Conservation (phyloP, 2,888 invertebrate genomes). For the Nymphalis urticae region DNA sequence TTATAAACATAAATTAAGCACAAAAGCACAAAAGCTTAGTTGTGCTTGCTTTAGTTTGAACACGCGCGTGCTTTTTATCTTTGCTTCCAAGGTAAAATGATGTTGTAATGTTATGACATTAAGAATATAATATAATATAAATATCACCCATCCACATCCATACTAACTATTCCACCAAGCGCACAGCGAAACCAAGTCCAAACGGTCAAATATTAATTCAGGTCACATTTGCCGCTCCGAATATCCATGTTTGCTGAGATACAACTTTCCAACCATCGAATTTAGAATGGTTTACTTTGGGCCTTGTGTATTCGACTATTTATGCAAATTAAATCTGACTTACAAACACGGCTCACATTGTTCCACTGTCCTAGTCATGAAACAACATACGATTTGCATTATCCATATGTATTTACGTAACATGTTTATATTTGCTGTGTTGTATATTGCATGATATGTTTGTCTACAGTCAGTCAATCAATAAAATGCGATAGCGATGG, state of each 20-base stretch:
- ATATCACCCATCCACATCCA: slow-evolving; percentile 12
- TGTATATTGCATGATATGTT: slow-evolving; percentile 11
- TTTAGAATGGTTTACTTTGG: slow-evolving; percentile 64
- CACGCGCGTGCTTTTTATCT: too few species aligned
- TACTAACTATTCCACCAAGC: slow-evolving; percentile 11
- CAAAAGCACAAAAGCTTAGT: too few species aligned
- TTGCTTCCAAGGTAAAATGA: too few species aligned
- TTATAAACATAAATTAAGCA: too few species aligned
- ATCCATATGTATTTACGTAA: slow-evolving; percentile 11
- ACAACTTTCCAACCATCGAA: slow-evolving; percentile 62
- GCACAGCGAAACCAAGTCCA: slow-evolving; percentile 2
- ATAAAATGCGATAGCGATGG: background rate
- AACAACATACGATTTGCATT: slow-evolving; percentile 14
- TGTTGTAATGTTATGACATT: background rate
- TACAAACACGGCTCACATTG: slow-evolving; percentile 41
- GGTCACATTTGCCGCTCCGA: slow-evolving; percentile 73
- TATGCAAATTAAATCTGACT: slow-evolving; percentile 73
- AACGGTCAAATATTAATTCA: slow-evolving; percentile 75
- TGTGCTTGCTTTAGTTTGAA: too few species aligned
- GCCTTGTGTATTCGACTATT: slow-evolving; percentile 69
- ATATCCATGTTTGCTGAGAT: slow-evolving; percentile 72
- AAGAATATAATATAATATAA: slow-evolving; percentile 16
- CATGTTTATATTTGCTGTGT: slow-evolving; percentile 1
- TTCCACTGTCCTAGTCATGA: slow-evolving; percentile 20
- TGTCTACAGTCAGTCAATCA: background rate